These are phyloP conservation scores for Diglossa cyanea DNA, from an alignment of 2,797 vertebrate species.

Conservation along the genomic window DNA sequence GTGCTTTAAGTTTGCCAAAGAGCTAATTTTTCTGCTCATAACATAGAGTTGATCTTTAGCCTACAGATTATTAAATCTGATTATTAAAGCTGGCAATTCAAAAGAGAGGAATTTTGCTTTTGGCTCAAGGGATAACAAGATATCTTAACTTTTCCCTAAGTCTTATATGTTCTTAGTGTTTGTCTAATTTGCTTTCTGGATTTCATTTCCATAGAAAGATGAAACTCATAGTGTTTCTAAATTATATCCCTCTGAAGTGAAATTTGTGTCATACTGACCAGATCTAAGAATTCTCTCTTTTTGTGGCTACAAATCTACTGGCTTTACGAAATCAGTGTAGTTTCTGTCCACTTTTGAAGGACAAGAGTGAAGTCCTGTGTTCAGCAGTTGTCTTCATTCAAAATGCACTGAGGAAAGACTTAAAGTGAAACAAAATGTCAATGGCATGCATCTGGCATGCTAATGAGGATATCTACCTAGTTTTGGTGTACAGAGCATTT, in stretches of 20 bases:
- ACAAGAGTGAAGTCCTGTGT: not conserved
- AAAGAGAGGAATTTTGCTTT: not conserved
- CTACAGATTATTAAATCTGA: not conserved
- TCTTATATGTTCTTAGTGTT: not conserved
- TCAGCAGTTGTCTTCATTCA: not conserved
- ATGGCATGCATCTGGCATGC: not conserved
- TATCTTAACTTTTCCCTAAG: not conserved
- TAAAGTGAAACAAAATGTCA: not conserved
- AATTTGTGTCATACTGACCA: not conserved
- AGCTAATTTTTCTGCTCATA: not conserved
- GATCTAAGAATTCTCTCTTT: not conserved
- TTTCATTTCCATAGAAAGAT: not conserved
- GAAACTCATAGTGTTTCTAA: not conserved
- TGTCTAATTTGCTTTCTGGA: not conserved
- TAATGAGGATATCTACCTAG: not conserved
- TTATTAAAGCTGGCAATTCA: not conserved
- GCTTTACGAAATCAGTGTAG: not conserved
- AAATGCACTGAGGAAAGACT: not conserved
- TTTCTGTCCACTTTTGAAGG: not conserved
- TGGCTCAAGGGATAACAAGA: not conserved
- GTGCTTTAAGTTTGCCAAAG: not conserved
- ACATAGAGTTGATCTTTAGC: not conserved
- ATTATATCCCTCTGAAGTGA: not conserved
- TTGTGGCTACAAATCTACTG: not conserved
- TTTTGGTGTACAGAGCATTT: not conserved